Base-by-base conservation (phyloP, 1,140 invertebrate species). In the Eurosta solidaginis region DNA sequence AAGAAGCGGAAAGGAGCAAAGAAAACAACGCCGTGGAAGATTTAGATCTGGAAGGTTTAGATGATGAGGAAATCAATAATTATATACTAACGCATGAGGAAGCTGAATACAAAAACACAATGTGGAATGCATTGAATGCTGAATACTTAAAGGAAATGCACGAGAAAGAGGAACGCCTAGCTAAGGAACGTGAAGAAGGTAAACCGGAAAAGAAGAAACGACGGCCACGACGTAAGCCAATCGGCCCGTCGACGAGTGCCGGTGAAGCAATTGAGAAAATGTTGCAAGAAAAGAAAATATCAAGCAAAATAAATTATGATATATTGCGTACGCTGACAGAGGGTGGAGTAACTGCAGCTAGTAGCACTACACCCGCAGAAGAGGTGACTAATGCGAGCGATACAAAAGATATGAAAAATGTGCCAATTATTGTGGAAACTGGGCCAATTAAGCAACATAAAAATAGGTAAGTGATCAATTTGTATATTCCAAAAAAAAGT, bases 291-390 rank as follows among this genome's bases (percentile, higher is more conserved):
- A 98, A 97, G 87, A 96, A 96, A 85, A 94, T 99, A 78, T 98
- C 97, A 0, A 93, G 92, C 5, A 99, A 99, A 91, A 98, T 99
- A 42, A 98, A 99, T 88, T 99, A 99, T 85, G 97, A 99, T 82
- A 97, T 99, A 22, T 89, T 99, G 14, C 96, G 96, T 83, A 95
- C 92, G 84, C 75, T 87, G 3, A 87, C 84, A 1, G 84, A 85
- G 17, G 80, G 82, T 75, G 82, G 81, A 22, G 49, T 78, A n/a
- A 50, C 77, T 7, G 78, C 76, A 10, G 81, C 3, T 17, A 78
- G 40, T 27, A 74, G 14, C 7, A 40, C 36, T 3, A 74, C 25
- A 10, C 17, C 50, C 12, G 33, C 33, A 3, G 76, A 45, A 17
- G n/a, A n/a, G n/a, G n/a, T n/a, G n/a, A 22, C 7, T 25, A 29